Base-by-base conservation (phyloP, 2,797 vertebrate species). In the Crenuchus spilurus region DNA sequence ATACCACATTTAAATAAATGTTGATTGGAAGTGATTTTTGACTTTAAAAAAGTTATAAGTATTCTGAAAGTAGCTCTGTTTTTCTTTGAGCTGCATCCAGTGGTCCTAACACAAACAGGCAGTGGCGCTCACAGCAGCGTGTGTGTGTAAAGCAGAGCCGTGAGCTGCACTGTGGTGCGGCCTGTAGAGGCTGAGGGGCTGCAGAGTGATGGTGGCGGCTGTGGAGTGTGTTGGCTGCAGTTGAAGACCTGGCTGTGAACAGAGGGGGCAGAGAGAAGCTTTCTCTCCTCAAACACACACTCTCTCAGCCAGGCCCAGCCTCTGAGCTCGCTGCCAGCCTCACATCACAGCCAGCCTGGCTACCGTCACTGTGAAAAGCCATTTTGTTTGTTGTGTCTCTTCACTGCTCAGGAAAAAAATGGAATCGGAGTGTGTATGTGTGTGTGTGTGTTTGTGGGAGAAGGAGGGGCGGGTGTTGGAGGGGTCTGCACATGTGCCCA, bases 241-340 rank as follows among this genome's bases (percentile, higher is more conserved):
- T 93, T 91, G 88, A 92, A 95, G 91, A 92, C 93, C 93, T 94
- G 91, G 90, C 94, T 92, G 92, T 90, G 93, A 94, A 82, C 24
- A 69, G 46, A 42, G 14, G 42, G 73, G 92, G 92, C 92, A 92
- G 89, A 90, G 92, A 92, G 92, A 93, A 92, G 92, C 93, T 92
- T 93, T 94, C 88, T 87, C 89, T 93, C 91, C 93, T 93, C 92
- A 95, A 93, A 93, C 92, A 93, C 87, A 85, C 91, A 89, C 46
- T 58, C 76, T 61, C 79, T 68, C 73, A 81, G 82, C 82, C 83
- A 81, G 67, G 62, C 44, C 64, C 60, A 70, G 80, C 54, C 71
- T 77, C 75, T 54, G 70, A 73, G 79, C 70, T 67, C 16, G 5
- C 39, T 84, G 86, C 82, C 81, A 87, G 74, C 60, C 41, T 58